Conservation (phyloP, 2,797 vertebrate species). For the Amazona finschi region DNA sequence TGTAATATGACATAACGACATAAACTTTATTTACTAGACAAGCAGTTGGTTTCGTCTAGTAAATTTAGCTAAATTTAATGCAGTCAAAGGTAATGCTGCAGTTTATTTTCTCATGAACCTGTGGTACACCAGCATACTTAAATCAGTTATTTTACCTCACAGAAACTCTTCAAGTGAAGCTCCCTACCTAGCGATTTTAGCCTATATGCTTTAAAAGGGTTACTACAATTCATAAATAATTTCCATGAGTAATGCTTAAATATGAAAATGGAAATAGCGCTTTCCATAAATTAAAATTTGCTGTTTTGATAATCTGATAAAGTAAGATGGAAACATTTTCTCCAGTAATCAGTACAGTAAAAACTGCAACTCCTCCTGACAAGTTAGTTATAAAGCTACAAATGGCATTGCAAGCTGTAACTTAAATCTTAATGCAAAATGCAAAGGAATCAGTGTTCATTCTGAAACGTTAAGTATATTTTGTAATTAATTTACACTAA, state of each 20-base stretch:
- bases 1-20: slow-evolving; percentile 6
- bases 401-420: neutral
- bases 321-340: slow-evolving; percentile 7
- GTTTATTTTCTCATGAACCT: slow-evolving; percentile 8
- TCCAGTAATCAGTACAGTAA: neutral
- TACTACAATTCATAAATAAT: neutral
- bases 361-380: neutral
- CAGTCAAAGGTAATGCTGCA: neutral
- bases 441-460: neutral
- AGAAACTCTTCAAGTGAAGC: neutral
- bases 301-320: slow-evolving; percentile 28
- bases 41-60: neutral
- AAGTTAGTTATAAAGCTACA: neutral
- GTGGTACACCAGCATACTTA: neutral
- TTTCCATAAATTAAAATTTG: neutral
- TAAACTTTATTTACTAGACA: slow-evolving; percentile 31
- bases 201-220: neutral
- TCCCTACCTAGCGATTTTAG: neutral
- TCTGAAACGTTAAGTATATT: neutral
- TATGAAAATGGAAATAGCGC: neutral
- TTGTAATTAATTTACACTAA: neutral
- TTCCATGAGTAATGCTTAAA: neutral
- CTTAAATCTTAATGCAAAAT: slow-evolving; percentile 23
- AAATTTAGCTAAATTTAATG: neutral
- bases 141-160: slow-evolving; percentile 8